phyloP scores from a whole-genome alignment of 2,888 invertebrate genomes.

The Clepsis dumicolana region DNA sequence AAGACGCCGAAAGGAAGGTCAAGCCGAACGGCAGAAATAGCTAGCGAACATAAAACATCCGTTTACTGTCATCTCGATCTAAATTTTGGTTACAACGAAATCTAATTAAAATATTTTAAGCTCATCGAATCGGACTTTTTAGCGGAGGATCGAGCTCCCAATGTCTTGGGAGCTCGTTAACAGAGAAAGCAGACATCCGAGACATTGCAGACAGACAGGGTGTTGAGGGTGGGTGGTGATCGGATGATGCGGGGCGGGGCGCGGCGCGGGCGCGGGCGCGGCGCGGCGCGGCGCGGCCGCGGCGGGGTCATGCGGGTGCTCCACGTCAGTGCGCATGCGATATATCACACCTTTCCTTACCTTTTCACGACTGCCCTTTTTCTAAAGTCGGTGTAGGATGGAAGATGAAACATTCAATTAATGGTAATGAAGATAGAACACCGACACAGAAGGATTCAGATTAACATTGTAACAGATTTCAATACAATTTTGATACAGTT shows the following conservation, averaged over 20 bases:
- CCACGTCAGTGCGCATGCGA: constrained; percentile 77
- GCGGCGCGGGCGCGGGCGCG: constrained; percentile 45
- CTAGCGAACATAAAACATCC: constrained; percentile 47
- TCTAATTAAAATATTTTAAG: constrained; percentile 11
- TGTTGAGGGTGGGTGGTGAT: constrained; percentile 53
- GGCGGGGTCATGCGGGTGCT: constrained; percentile 78
- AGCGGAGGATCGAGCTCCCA: constrained; percentile 31
- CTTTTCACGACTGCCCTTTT: constrained; percentile 95
- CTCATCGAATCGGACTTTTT: neutral
- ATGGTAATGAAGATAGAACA: constrained; percentile 77
- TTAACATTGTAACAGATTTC: constrained; percentile 36
- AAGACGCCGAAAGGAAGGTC: constrained; percentile 44
- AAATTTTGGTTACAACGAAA: constrained; percentile 5
- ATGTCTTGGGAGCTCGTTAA: constrained; percentile 45
- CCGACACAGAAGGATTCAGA: constrained; percentile 59
- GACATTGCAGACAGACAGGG: constrained; percentile 58
- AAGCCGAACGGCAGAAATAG: constrained; percentile 48
- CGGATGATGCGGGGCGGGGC: too few species aligned
- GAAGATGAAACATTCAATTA: constrained; percentile 85
- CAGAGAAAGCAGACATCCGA: constrained; percentile 69
- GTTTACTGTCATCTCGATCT: constrained; percentile 35
- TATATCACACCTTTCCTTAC: constrained; percentile 87
- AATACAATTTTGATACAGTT: constrained; percentile 11
- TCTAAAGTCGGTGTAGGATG: constrained; percentile 88
- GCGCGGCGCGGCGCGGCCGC: constrained; percentile 42